These are phyloP conservation scores for Sphenopsis melanotis DNA, from an alignment of 2,797 vertebrate genomes.

Conservation along the genomic window DNA sequence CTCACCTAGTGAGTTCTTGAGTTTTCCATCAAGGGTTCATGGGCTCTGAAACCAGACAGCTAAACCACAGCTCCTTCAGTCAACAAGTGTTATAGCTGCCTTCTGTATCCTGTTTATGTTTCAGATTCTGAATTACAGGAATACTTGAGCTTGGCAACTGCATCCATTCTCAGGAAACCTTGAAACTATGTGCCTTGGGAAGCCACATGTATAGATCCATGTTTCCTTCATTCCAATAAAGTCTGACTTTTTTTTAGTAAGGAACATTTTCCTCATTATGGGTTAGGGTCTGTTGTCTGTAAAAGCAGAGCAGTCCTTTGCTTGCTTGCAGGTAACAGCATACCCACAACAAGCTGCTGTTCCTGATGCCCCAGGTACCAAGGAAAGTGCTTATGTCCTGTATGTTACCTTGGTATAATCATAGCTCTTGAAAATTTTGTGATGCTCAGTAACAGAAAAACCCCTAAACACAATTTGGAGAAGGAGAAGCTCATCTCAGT, in stretches of 20 bases:
- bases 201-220: accelerated
- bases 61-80: not conserved
- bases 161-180: not conserved
- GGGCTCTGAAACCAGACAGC: not conserved
- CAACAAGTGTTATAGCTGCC: not conserved
- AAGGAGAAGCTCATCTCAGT: not conserved
- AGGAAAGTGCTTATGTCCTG: not conserved
- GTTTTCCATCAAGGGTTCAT: not conserved
- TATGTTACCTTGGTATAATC: not conserved
- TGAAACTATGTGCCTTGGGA: not conserved
- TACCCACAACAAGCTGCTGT: not conserved
- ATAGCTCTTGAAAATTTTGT: not conserved
- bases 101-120: not conserved
- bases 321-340: not conserved
- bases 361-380: not conserved
- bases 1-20: not conserved
- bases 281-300: not conserved
- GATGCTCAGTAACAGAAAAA: not conserved
- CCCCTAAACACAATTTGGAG: not conserved
- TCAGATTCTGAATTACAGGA: not conserved
- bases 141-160: not conserved
- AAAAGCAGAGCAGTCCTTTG: not conserved
- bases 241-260: not conserved
- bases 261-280: not conserved
- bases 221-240: not conserved